Conservation (phyloP, 30 jellyfish, hydroid and myxozoan species). For the Aurelia coerulea region DNA sequence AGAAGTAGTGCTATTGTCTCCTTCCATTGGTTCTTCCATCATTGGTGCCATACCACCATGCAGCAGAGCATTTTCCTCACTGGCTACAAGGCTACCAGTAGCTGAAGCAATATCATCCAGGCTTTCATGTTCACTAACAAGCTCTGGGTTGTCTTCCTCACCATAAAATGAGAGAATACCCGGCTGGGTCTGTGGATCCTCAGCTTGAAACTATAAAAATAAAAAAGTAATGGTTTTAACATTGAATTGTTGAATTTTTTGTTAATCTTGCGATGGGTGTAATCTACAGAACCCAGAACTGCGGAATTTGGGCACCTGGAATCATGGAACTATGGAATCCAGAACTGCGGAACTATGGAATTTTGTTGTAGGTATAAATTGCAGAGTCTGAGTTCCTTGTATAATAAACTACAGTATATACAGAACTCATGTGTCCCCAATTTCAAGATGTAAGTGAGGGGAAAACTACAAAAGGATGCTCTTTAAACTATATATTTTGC, state of each 20-base stretch:
- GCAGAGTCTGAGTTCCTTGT: background rate
- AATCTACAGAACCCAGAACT: background rate
- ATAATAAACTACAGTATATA: too few species aligned
- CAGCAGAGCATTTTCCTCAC: conserved; percentile 37
- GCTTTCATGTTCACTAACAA: conserved; percentile 50
- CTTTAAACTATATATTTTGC: too few species aligned
- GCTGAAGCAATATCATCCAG: conserved; percentile 50
- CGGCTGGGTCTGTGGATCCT: conserved; percentile 41
- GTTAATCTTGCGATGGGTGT: background rate
- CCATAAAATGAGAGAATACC: conserved; percentile 56
- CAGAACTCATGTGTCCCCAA: too few species aligned
- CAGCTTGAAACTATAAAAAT: conserved; percentile 36
- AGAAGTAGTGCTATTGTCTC: conserved; percentile 60
- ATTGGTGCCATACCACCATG: conserved; percentile 22
- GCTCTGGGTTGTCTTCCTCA: conserved; percentile 45
- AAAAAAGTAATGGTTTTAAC: background rate
- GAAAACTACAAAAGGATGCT: too few species aligned
- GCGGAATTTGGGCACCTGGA: background rate
- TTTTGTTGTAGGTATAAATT: background rate
- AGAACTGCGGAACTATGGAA: background rate
- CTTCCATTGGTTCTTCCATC: conserved; percentile 50
- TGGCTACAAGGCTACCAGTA: conserved; percentile 47
- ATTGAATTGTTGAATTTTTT: too few species aligned
- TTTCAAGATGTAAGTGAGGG: too few species aligned
- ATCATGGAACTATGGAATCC: background rate